A percentile compares a stretch with the other conserved stretches of the same genome.
phyloP scores from a whole-genome alignment of 2,888 invertebrate species.

The Parelbella ahira region DNA sequence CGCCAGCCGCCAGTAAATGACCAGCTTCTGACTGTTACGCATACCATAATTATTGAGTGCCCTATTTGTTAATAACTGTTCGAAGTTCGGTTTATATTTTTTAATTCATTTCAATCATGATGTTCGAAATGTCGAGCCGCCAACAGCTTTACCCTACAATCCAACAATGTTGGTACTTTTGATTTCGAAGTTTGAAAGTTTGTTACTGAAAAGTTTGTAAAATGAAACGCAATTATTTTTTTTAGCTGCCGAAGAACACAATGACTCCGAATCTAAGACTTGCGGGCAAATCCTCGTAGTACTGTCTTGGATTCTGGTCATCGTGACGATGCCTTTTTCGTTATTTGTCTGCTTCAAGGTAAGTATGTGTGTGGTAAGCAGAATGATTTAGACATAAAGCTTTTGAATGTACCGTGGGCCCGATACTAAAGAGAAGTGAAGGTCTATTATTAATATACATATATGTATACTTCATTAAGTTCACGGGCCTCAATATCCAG shows the following conservation, averaged over 20 bases:
- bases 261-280: slow-evolving; percentile 83
- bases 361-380: too few relatives aligned
- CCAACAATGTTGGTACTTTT: slow-evolving; percentile 37
- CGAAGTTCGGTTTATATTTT: too few relatives aligned
- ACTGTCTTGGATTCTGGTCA: slow-evolving; percentile 90
- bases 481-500: too few relatives aligned
- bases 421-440: too few relatives aligned
- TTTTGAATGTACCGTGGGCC: too few relatives aligned
- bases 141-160: slow-evolving; percentile 64
- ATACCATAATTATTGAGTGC: slow-evolving; percentile 30
- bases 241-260: slow-evolving; percentile 76
- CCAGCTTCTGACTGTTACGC: slow-evolving; percentile 34
- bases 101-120: too few relatives aligned
- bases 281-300: slow-evolving; percentile 91
- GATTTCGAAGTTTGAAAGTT: too few relatives aligned
- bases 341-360: slow-evolving; percentile 97
- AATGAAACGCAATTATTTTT: slow-evolving; percentile 18
- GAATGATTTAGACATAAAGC: too few relatives aligned
- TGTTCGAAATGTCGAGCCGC: slow-evolving; percentile 67
- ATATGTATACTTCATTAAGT: too few relatives aligned
- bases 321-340: slow-evolving; percentile 94
- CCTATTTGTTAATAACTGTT: too few relatives aligned
- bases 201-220: background rate
- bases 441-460: too few relatives aligned
- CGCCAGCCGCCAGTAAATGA: slow-evolving; percentile 37